A percentile compares a stretch with the other conserved stretches of the same genome.
phyloP scores from a whole-genome alignment of 2,888 invertebrate species.

The Panopea generosa region DNA sequence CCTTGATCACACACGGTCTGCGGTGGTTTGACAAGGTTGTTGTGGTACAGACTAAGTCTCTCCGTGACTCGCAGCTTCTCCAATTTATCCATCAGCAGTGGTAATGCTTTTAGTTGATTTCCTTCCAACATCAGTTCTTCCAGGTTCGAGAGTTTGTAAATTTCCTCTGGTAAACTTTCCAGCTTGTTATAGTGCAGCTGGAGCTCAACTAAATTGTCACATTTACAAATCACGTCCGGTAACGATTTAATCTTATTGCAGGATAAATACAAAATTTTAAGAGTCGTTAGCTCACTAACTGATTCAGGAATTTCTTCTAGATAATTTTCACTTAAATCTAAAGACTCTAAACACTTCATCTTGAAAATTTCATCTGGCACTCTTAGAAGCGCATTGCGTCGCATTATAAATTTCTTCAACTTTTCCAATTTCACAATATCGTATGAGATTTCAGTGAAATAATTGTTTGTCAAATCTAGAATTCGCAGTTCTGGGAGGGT shows the following conservation, averaged over 20 bases:
- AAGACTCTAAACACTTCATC: constrained; percentile 70
- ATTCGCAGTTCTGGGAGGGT: constrained; percentile 70
- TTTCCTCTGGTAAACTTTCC: constrained; percentile 67
- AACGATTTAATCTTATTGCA: constrained; percentile 70
- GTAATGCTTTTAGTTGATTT: constrained; percentile 72
- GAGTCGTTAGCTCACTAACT: constrained; percentile 67
- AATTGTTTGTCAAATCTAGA: constrained; percentile 78
- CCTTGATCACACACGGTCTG: constrained; percentile 78
- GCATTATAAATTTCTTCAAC: constrained; percentile 72
- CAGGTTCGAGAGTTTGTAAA: constrained; percentile 71
- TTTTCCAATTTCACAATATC: constrained; percentile 73
- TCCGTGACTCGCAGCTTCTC: constrained; percentile 67
- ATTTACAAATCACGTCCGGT: constrained; percentile 70
- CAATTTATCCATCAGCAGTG: constrained; percentile 76
- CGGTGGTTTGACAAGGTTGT: constrained; percentile 73
- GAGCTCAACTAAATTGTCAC: constrained; percentile 61
- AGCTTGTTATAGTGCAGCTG: constrained; percentile 69
- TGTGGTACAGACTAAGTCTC: constrained; percentile 70
- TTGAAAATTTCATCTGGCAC: constrained; percentile 76
- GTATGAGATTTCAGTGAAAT: constrained; percentile 77
- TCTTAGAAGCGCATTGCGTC: constrained; percentile 78
- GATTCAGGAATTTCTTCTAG: constrained; percentile 70
- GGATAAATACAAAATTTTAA: constrained; percentile 70
- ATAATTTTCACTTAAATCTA: constrained; percentile 80
- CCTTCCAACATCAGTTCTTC: constrained; percentile 72